phyloP scores from a whole-genome alignment of 2,888 invertebrate species.

The Micoletzkya japonica region DNA sequence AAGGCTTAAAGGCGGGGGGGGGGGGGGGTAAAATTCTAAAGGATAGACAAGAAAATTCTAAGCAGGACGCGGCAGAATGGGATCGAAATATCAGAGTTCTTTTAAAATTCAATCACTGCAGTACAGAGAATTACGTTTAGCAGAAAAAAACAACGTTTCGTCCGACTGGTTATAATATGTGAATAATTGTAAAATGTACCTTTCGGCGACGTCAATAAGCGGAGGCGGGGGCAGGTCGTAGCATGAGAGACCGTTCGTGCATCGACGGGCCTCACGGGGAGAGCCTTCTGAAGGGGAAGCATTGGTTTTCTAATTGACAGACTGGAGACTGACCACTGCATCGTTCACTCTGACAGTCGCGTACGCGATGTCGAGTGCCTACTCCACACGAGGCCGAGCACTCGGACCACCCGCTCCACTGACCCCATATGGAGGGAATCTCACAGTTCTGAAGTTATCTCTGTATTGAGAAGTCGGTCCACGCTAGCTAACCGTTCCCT shows the following conservation, averaged over 20 bases:
- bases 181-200: not conserved
- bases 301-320: not conserved
- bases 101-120: too few species aligned
- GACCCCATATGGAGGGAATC: constrained; percentile 24
- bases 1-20: too few species aligned
- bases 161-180: too few species aligned
- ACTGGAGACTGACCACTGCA: constrained; percentile 10
- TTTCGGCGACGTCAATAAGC: not conserved
- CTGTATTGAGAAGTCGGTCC: too few species aligned
- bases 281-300: not conserved
- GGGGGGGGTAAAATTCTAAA: too few species aligned
- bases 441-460: constrained; percentile 26
- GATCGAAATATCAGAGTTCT: too few species aligned
- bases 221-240: not conserved
- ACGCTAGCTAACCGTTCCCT: constrained; percentile 13
- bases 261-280: too few species aligned
- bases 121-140: too few species aligned
- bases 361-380: constrained; percentile 11
- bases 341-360: constrained; percentile 3
- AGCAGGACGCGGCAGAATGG: too few species aligned
- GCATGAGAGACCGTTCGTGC: too few species aligned
- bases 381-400: constrained; percentile 26
- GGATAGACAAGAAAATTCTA: too few species aligned
- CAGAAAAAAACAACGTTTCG: too few species aligned
- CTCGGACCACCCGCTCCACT: constrained; percentile 21